Evolutionary conservation across 2,888 invertebrate species (phyloP).

Genomic region (Ganaspis brasiliensis): DNA sequence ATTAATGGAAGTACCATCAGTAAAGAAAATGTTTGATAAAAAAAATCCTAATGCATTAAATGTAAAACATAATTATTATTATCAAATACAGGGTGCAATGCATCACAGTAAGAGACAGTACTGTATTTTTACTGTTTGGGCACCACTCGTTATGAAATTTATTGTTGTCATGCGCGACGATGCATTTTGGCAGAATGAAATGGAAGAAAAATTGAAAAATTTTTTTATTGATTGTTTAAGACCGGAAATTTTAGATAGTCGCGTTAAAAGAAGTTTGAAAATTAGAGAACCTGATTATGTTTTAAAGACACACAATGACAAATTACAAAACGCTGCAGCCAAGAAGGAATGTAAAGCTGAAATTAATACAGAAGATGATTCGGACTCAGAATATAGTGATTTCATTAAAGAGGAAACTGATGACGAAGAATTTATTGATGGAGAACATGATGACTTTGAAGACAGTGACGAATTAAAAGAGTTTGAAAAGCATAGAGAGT

Average conservation of each 20-base stretch:
- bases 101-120: slow-evolving; percentile 60
- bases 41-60: slow-evolving; percentile 53
- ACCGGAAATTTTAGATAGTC: slow-evolving; percentile 65
- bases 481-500: no score
- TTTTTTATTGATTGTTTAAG: slow-evolving; percentile 62
- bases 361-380: no score
- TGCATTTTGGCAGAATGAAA: slow-evolving; percentile 16
- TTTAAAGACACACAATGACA: no score
- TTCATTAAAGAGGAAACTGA: no score
- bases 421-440: no score
- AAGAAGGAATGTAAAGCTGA: no score
- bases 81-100: slow-evolving; percentile 64
- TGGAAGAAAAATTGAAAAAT: slow-evolving; percentile 51
- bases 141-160: neutral
- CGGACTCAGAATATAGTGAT: no score
- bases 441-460: no score
- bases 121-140: slow-evolving; percentile 44
- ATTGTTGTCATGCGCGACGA: neutral
- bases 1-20: slow-evolving; percentile 22
- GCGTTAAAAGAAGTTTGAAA: slow-evolving; percentile 24
- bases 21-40: slow-evolving; percentile 45
- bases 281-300: no score
- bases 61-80: slow-evolving; percentile 58
- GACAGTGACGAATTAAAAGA: no score
- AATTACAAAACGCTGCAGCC: no score